A percentile compares a stretch with the other conserved stretches of the same genome.
These are phyloP conservation scores for Rhea americana DNA, from an alignment of 2,113 vertebrate genomes.

Conservation along the genomic window DNA sequence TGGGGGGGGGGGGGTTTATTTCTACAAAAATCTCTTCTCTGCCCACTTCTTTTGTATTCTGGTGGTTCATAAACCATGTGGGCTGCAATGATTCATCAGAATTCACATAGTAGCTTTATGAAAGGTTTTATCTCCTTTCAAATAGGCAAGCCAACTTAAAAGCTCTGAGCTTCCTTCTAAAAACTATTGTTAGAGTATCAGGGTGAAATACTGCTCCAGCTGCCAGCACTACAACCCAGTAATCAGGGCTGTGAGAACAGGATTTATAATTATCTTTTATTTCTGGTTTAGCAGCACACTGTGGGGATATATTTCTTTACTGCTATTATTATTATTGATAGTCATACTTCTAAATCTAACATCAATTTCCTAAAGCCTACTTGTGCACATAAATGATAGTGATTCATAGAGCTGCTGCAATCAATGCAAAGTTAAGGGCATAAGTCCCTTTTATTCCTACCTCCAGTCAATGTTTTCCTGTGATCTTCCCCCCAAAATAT, in stretches of 20 bases:
- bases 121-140: not conserved
- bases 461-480: not conserved
- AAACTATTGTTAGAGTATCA: not conserved
- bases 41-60: not conserved
- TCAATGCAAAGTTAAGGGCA: not conserved
- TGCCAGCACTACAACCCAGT: not conserved
- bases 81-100: conserved; percentile 12
- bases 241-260: not conserved
- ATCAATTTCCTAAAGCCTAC: not conserved
- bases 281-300: not conserved
- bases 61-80: not conserved
- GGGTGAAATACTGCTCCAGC: not conserved
- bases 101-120: not conserved
- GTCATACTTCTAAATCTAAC: not conserved
- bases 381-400: not conserved
- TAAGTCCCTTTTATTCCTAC: not conserved
- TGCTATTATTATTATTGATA: not conserved
- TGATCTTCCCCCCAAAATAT: not conserved
- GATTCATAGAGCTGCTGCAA: not conserved
- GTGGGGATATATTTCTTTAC: not conserved
- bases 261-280: not conserved
- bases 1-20: not conserved
- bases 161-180: not conserved
- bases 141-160: not conserved
- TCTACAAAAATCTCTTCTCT: not conserved